Evolutionary conservation across 1,140 invertebrate genomes (phyloP), one percentile per base, ranked within the genome.

Genomic region (Venturia canescens): DNA sequence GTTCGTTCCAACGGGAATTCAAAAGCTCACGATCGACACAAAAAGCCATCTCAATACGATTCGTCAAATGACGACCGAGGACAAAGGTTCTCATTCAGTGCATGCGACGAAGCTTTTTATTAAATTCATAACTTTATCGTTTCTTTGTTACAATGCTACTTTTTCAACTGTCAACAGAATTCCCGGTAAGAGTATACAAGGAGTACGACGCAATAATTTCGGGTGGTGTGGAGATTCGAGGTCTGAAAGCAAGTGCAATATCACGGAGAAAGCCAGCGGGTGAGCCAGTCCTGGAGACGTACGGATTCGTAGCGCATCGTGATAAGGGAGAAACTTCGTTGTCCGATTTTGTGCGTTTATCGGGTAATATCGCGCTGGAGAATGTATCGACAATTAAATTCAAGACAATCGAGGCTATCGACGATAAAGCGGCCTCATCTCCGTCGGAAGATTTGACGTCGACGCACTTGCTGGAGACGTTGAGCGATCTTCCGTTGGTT

Each of bases 1-100:
- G 0, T 95, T 95, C 85, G 94, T 99, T 0, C 98, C 98, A 1
- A 98, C 97, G 0, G 94, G 95, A 83, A 97, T 99, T 44, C 93
- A 95, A 67, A 96, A 95, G 80, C 85, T 98, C 0, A 93, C 94
- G 7, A 97, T 99, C 66, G 95, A 98, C 87, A 95, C 96, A 0
- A 93, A 93, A 7, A 93, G 92, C 86, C 95, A 97, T 84, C 92
- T 94, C 3, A 87, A 92, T 38, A 83, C 84, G 0, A 81, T 91
- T n/a, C 90, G 90, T 1, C 85, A 88, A n/a, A 87, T 93, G 7
- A 0, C n/a, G 16, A 83, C 87, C 11, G 87, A 91, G 4, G 69
- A 88, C 0, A 88, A 88, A 84, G 85, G 88, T 88, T 84, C 80
- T 80, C 77, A 72, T 50, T 66, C 27, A 48, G 1, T 31, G 38